Conservation (phyloP, 2,888 invertebrate genomes). For the Flexamia atlantica region DNA sequence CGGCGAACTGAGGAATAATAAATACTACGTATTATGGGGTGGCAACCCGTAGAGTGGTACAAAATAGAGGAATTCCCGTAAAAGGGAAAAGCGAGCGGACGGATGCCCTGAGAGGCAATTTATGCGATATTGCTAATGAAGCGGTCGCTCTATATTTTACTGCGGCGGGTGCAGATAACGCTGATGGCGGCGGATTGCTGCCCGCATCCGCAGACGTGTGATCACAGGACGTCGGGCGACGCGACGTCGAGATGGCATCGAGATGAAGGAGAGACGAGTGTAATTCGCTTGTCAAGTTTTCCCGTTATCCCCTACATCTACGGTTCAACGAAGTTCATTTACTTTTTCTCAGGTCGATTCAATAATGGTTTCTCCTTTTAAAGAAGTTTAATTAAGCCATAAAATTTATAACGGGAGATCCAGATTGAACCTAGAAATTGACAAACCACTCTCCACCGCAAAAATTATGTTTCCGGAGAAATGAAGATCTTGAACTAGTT, state of each 20-base stretch:
- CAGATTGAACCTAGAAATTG: too few relatives aligned
- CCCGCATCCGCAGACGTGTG: slow-evolving; percentile 17
- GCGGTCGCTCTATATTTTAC: slow-evolving; percentile 50
- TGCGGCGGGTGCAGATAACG: not conserved
- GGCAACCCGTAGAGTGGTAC: not conserved
- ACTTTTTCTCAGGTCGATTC: too few relatives aligned
- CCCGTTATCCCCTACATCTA: not conserved
- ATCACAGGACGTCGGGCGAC: not conserved
- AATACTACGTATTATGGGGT: slow-evolving; percentile 30
- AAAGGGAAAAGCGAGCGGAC: slow-evolving; percentile 26
- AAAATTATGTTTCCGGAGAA: too few relatives aligned
- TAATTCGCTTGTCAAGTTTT: not conserved
- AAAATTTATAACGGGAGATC: too few relatives aligned
- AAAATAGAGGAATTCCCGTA: slow-evolving; percentile 45
- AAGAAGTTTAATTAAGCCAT: too few relatives aligned
- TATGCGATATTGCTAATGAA: slow-evolving; percentile 51
- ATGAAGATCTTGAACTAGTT: too few relatives aligned
- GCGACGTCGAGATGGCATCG: too few relatives aligned
- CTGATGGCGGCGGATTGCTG: slow-evolving; percentile 9
- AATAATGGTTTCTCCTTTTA: too few relatives aligned
- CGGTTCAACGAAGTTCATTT: not conserved
- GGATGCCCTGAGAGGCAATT: slow-evolving; percentile 7
- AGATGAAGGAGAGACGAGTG: not conserved
- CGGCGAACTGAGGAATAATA: slow-evolving; percentile 34
- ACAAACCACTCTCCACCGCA: too few relatives aligned